Evolutionary conservation across 2,888 invertebrate species (phyloP).

Genomic region (Altica lythri): DNA sequence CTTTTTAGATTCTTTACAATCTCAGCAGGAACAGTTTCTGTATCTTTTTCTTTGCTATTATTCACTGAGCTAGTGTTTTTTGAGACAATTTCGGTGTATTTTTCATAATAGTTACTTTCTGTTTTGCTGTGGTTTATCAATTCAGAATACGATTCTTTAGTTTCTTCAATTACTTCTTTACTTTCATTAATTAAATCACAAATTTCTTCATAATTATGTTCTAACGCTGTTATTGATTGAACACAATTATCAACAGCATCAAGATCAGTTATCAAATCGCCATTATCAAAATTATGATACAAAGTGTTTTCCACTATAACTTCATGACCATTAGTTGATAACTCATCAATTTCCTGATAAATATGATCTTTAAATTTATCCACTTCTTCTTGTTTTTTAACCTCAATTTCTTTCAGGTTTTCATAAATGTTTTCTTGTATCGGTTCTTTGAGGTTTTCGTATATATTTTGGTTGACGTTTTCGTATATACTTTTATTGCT

Average conservation of each 20-base stretch:
- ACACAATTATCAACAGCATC: conserved; percentile 13
- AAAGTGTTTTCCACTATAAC: conserved; percentile 32
- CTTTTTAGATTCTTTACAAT: conserved; percentile 48
- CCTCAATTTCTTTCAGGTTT: conserved; percentile 31
- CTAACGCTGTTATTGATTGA: conserved; percentile 19
- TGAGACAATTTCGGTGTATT: conserved; percentile 41
- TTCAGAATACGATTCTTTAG: conserved; percentile 41
- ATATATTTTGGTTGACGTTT: conserved; percentile 42
- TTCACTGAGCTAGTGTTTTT: conserved; percentile 39
- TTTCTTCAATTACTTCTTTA: not conserved
- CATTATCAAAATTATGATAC: conserved; percentile 20
- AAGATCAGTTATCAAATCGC: conserved; percentile 18
- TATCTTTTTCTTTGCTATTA: conserved; percentile 44
- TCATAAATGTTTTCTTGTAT: conserved; percentile 43
- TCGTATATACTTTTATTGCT: conserved; percentile 43
- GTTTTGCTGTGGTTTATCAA: conserved; percentile 43
- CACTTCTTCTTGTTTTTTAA: conserved; percentile 13
- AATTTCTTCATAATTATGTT: conserved; percentile 18
- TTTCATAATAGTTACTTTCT: conserved; percentile 45
- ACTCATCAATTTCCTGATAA: conserved; percentile 45
- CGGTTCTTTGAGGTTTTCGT: conserved; percentile 41
- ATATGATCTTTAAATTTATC: conserved; percentile 38
- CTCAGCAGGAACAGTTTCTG: conserved; percentile 45
- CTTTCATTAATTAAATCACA: not conserved
- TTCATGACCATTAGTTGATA: conserved; percentile 23